phyloP scores from a whole-genome alignment of 2,797 vertebrate genomes.

The Dryobates pubescens region DNA sequence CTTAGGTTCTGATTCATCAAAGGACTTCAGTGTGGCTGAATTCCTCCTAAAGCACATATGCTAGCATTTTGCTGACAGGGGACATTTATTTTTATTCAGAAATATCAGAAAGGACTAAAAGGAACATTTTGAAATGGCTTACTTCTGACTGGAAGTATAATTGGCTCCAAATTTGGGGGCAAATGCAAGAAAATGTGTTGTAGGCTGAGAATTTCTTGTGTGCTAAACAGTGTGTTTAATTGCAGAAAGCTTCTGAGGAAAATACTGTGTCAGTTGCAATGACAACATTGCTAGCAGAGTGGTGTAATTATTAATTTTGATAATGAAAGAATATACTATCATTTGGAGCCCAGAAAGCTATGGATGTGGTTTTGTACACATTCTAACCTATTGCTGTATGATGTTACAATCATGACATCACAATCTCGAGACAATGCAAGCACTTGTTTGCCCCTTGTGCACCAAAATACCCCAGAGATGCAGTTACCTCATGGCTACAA shows the following conservation, averaged over 20 bases:
- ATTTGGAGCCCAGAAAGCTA: neutral
- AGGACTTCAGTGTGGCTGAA: neutral
- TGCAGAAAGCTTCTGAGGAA: neutral
- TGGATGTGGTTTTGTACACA: neutral
- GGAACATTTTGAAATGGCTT: neutral
- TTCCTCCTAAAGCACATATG: slow-evolving; percentile 29
- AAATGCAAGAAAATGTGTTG: neutral
- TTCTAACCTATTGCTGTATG: neutral
- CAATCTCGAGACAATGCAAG: neutral
- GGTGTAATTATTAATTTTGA: neutral
- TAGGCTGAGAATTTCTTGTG: neutral
- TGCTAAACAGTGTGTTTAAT: neutral
- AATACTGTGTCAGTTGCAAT: neutral
- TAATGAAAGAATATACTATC: neutral
- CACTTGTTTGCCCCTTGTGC: slow-evolving; percentile 12
- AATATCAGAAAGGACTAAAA: slow-evolving; percentile 12
- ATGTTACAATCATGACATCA: neutral
- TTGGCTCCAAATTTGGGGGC: neutral
- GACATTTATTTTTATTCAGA: slow-evolving; percentile 31
- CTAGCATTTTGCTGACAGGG: slow-evolving; percentile 50
- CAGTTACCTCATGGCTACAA: slow-evolving; percentile 63
- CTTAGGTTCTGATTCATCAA: slow-evolving; percentile 53
- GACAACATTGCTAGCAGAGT: neutral
- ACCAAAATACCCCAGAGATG: slow-evolving; percentile 36
- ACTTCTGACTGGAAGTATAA: neutral